Evolutionary conservation across 30 jellyfish, hydroid and myxozoan genomes (phyloP), one percentile per base, ranked within the genome.

Genomic region (Aurelia sp.): DNA sequence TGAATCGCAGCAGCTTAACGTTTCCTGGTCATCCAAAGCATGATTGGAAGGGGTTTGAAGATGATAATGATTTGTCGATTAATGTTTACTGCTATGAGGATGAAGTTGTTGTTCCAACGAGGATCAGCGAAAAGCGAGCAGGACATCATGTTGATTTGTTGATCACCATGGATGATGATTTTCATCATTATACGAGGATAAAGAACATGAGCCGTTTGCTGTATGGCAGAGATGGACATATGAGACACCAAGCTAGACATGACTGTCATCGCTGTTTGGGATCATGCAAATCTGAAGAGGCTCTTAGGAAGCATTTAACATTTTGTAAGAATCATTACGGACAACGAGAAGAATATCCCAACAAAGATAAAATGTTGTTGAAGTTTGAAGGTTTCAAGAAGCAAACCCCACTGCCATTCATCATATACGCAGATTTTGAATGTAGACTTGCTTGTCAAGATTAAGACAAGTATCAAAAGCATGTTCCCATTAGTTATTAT

Each of bases 1-100:
- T n/a, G n/a, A n/a, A n/a, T n/a, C n/a, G n/a, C n/a, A n/a, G n/a
- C n/a, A n/a, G n/a, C n/a, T n/a, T n/a, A n/a, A n/a, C n/a, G n/a
- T n/a, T n/a, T n/a, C n/a, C n/a, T n/a, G n/a, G n/a, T n/a, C n/a
- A n/a, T n/a, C n/a, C n/a, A n/a, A n/a, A n/a, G n/a, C n/a, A n/a
- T n/a, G n/a, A n/a, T n/a, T n/a, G n/a, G n/a, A n/a, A n/a, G n/a
- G n/a, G n/a, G n/a, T n/a, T n/a, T n/a, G n/a, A n/a, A n/a, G n/a
- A n/a, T 11, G 15, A 20, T 11, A 76, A 76, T 58, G 55, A 76
- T 59, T 1, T 76, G 11, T 76, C 79, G 6, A n/a, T 76, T 0
- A 76, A 76, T 44, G 50, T 76, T 20, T 21, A 35, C 41, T 81
- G 61, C 4, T 51, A 48, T 11, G 27, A 62, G 27, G 82, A 61